Evolutionary conservation across 2,113 vertebrate species (phyloP).

Genomic region (Cebidichthys violaceus): DNA sequence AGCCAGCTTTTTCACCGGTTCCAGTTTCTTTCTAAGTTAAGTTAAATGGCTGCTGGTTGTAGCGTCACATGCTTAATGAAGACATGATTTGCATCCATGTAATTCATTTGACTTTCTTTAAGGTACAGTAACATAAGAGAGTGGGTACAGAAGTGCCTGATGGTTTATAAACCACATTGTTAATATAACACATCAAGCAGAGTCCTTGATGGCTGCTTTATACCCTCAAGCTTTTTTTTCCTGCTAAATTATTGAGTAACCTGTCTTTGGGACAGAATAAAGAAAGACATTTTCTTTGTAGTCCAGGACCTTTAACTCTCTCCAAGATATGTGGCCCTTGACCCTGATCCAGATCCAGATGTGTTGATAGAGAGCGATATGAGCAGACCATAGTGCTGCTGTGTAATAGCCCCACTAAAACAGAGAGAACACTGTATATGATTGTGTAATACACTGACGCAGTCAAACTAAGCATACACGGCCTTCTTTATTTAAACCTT

Average conservation of each 20-base stretch:
- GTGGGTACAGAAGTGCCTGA: background rate
- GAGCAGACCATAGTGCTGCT: background rate
- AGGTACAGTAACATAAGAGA: background rate
- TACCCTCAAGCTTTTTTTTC: background rate
- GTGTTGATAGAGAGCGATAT: background rate
- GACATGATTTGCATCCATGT: background rate
- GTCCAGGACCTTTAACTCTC: background rate
- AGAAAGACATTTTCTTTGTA: background rate
- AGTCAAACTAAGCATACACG: background rate
- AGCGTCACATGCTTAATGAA: background rate
- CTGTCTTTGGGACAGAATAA: background rate
- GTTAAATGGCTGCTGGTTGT: background rate
- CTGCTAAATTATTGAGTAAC: conserved; percentile 19
- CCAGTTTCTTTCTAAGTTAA: background rate
- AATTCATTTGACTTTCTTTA: background rate
- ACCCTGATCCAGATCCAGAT: conserved; percentile 9
- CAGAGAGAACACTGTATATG: background rate
- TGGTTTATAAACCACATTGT: background rate
- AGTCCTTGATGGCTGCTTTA: background rate
- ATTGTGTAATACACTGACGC: background rate
- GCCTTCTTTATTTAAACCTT: background rate
- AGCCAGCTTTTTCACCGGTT: background rate
- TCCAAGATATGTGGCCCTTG: conserved; percentile 8
- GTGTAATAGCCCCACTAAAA: conserved; percentile 5
- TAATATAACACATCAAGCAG: background rate